These are phyloP conservation scores for Craterocephalus amniculus DNA, from an alignment of 2,797 vertebrate genomes.

Conservation along the genomic window DNA sequence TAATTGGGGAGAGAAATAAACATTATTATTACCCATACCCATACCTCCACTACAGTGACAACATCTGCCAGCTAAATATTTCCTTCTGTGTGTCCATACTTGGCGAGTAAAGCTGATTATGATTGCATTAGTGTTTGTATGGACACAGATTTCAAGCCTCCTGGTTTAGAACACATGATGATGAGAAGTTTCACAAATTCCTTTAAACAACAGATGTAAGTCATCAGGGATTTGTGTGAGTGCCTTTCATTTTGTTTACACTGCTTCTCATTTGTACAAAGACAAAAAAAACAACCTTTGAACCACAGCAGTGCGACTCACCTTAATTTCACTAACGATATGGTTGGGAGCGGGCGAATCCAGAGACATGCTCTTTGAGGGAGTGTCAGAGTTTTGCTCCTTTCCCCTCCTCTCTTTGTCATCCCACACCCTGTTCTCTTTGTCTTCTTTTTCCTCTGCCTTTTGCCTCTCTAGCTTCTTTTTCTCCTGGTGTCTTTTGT, in stretches of 20 bases:
- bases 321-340: conserved; percentile 78
- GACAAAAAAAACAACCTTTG: not conserved
- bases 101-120: too few species aligned
- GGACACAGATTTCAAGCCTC: conserved; percentile 1
- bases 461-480: conserved; percentile 80
- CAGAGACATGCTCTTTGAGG: conserved; percentile 80
- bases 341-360: conserved; percentile 78
- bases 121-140: too few species aligned
- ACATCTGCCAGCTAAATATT: too few species aligned
- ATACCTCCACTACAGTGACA: too few species aligned
- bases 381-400: conserved; percentile 72
- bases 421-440: conserved; percentile 72
- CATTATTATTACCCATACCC: too few species aligned
- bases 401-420: conserved; percentile 80
- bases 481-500: conserved; percentile 77
- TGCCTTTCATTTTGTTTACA: conserved; percentile 6
- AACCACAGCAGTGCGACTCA: conserved; percentile 36
- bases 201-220: not conserved
- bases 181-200: not conserved
- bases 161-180: not conserved
- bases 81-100: too few species aligned
- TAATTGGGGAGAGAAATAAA: too few species aligned
- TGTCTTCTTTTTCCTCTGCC: conserved; percentile 74
- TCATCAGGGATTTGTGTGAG: not conserved
- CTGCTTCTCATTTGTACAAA: not conserved